Conservation (phyloP, 1,140 invertebrate genomes). For the Drosophila sproati region DNA sequence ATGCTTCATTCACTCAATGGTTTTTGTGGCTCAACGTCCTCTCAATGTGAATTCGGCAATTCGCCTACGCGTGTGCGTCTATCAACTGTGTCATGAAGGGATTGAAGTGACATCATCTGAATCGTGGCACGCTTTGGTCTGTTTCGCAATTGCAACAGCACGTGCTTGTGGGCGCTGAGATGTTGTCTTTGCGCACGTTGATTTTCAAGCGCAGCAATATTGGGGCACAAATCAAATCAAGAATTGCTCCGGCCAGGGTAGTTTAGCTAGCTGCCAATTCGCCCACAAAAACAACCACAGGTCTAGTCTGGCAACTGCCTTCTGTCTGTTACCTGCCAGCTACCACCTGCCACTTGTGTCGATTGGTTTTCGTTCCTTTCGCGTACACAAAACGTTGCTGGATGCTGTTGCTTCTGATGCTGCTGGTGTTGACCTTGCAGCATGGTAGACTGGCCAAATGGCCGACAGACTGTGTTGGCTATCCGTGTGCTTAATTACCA, state of each 20-base stretch:
- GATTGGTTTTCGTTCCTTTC: slow-evolving; percentile 21
- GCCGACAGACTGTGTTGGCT: background rate
- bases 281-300: background rate
- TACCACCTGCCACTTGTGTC: slow-evolving; percentile 14
- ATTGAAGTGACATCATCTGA: background rate
- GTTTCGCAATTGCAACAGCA: slow-evolving; percentile 1
- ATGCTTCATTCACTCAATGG: background rate
- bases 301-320: slow-evolving; percentile 2
- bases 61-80: background rate
- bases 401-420: background rate
- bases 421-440: slow-evolving; percentile 17
- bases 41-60: too few species aligned
- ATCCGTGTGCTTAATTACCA: slow-evolving; percentile 19
- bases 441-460: slow-evolving; percentile 3
- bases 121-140: background rate
- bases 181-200: slow-evolving; percentile 17
- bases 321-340: background rate
- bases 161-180: background rate
- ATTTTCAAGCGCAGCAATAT: slow-evolving; percentile 1
- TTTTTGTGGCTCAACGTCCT: background rate
- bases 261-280: background rate
- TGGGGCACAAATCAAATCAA: slow-evolving; percentile 23
- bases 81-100: background rate
- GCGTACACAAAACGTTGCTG: background rate
- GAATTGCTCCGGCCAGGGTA: background rate